Conservation (phyloP, 2,113 vertebrate species). For the Microcebus ravelobensis region DNA sequence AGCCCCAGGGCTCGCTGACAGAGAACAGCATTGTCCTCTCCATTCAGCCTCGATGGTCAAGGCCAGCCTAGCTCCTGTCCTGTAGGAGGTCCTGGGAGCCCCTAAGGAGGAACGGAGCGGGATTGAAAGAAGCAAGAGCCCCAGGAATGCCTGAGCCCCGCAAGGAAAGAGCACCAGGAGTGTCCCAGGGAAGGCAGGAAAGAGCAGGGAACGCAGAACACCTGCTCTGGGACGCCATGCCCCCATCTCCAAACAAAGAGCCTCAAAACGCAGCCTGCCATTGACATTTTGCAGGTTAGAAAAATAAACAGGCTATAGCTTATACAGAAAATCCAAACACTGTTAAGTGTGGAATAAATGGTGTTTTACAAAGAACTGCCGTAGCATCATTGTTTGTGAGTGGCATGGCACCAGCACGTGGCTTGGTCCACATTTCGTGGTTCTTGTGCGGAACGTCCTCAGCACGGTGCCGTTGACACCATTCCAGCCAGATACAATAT, state of each 20-base stretch:
- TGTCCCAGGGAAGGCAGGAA: accelerated
- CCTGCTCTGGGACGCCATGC: neutral
- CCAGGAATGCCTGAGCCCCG: neutral
- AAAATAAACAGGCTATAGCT: neutral
- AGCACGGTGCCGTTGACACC: neutral
- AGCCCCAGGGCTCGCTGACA: neutral
- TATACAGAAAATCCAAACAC: neutral
- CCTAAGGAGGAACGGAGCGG: neutral
- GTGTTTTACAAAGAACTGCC: neutral
- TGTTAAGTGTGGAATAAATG: neutral
- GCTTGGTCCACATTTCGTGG: accelerated
- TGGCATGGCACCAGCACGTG: accelerated
- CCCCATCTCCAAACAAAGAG: neutral
- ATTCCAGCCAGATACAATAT: neutral
- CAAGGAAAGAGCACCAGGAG: neutral
- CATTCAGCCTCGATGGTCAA: neutral
- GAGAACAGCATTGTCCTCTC: neutral
- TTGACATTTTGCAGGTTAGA: neutral
- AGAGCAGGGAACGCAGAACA: neutral
- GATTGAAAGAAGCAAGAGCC: neutral
- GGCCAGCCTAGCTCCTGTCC: neutral
- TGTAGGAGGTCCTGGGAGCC: neutral
- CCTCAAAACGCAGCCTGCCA: accelerated
- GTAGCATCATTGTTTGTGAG: accelerated
- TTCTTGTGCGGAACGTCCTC: neutral